Evolutionary conservation across 2,113 vertebrate genomes (phyloP).

Genomic region (Psittacula cyanocephala): DNA sequence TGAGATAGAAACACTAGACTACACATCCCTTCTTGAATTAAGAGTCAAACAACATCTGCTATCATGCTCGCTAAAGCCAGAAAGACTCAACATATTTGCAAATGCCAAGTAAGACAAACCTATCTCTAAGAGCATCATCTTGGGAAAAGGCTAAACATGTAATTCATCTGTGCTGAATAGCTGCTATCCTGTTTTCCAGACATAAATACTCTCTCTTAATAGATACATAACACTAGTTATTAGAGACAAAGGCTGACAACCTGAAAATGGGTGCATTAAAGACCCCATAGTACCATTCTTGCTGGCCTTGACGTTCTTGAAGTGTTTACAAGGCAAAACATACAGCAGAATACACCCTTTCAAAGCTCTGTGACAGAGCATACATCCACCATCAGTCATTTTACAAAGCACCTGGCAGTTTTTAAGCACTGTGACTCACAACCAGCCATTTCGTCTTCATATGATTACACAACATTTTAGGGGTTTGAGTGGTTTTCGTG

Average conservation of each 20-base stretch:
- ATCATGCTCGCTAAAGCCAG: neutral
- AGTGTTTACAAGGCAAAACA: neutral
- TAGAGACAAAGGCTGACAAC: neutral
- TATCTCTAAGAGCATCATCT: neutral
- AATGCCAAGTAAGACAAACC: neutral
- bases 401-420: neutral
- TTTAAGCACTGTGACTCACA: neutral
- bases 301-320: neutral
- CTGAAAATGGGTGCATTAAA: neutral
- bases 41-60: conserved; percentile 37
- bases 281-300: neutral
- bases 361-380: neutral
- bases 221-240: neutral
- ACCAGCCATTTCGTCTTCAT: neutral
- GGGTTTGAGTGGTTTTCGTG: neutral
- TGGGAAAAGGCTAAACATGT: neutral
- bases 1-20: neutral
- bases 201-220: neutral
- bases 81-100: neutral
- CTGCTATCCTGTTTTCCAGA: neutral
- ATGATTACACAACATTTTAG: neutral
- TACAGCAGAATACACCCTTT: neutral
- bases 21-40: neutral
- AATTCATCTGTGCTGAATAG: neutral
- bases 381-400: neutral